phyloP scores from a whole-genome alignment of 2,113 vertebrate species.

The Pelecanoides urinatrix region DNA sequence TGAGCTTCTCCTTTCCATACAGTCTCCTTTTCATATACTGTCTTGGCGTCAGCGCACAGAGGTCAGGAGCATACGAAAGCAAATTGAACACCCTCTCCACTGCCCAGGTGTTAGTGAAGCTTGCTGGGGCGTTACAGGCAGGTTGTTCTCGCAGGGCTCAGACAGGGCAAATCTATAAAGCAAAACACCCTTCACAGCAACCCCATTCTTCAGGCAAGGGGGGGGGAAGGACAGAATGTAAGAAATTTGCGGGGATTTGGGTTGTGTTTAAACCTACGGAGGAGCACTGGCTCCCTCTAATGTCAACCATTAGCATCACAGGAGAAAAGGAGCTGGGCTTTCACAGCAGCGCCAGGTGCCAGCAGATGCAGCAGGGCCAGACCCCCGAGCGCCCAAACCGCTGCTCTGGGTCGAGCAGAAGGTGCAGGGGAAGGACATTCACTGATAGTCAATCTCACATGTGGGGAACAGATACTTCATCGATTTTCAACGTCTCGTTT shows the following conservation, averaged over 20 bases:
- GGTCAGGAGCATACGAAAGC: neutral
- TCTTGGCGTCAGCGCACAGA: neutral
- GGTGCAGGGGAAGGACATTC: neutral
- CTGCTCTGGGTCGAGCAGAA: neutral
- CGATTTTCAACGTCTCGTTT: neutral
- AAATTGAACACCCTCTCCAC: neutral
- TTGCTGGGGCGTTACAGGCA: neutral
- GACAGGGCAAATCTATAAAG: neutral
- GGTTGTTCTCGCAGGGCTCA: neutral
- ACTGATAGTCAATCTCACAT: neutral
- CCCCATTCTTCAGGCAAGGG: neutral
- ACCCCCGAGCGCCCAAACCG: neutral
- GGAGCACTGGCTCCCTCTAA: constrained; percentile 16
- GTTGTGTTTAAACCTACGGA: neutral
- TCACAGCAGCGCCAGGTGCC: neutral
- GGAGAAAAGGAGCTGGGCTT: neutral
- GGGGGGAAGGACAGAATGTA: fast-evolving
- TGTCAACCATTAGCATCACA: neutral
- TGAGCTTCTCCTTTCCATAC: neutral
- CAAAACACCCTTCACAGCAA: neutral
- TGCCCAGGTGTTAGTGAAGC: too few species aligned
- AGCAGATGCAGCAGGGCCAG: neutral
- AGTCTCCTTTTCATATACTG: neutral
- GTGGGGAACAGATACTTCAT: neutral
- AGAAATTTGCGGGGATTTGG: neutral